Percentiles rank a stretch among this genome's conserved stretches.
Evolutionary conservation across 1,140 invertebrate genomes (phyloP).

Genomic region (Manduca sexta): DNA sequence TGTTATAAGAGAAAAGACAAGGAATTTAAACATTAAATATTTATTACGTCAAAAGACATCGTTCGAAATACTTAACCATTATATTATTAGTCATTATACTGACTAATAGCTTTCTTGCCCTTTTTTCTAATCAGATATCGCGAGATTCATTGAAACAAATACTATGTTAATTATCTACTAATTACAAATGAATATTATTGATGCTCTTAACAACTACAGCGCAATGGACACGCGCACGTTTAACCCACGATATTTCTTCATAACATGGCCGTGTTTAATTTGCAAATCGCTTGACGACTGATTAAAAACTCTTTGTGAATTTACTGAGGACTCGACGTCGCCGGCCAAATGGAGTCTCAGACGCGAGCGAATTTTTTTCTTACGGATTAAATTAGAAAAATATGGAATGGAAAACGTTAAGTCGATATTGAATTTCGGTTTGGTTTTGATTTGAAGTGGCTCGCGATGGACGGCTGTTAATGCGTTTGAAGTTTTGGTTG

Average conservation of each 20-base stretch:
- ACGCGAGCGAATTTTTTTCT: background rate
- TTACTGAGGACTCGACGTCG: constrained; percentile 34
- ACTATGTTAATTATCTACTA: too few species aligned
- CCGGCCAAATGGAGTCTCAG: background rate
- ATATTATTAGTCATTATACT: too few species aligned
- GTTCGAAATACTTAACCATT: too few species aligned
- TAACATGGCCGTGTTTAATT: constrained; percentile 69
- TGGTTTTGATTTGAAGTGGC: background rate
- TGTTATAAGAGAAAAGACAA: too few species aligned
- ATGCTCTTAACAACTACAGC: background rate
- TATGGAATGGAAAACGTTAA: background rate
- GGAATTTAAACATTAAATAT: too few species aligned
- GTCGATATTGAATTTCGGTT: background rate
- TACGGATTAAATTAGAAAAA: background rate
- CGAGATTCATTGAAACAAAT: too few species aligned
- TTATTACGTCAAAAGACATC: too few species aligned
- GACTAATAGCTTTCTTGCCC: too few species aligned
- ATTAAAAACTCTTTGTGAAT: constrained; percentile 70
- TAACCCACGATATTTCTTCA: constrained; percentile 59
- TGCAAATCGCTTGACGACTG: constrained; percentile 70
- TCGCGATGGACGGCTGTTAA: background rate
- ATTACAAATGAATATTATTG: too few species aligned
- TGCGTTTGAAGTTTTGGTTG: background rate
- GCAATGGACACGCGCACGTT: constrained; percentile 34
- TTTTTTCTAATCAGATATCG: too few species aligned